These are phyloP conservation scores for Pomatorhinus ruficollis DNA, from an alignment of 2,113 vertebrate species.

Conservation along the genomic window DNA sequence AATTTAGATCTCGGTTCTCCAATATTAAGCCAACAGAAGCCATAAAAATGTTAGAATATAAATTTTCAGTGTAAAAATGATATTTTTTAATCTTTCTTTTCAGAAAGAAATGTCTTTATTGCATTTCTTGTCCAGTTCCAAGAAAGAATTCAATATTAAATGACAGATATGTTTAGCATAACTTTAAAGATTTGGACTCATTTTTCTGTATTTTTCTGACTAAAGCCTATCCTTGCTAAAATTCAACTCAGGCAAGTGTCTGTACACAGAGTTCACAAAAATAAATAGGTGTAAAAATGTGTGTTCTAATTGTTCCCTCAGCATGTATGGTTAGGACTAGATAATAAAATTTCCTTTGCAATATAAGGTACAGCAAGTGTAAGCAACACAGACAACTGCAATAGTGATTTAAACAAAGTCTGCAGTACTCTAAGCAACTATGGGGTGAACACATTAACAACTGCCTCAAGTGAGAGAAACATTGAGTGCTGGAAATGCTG, in stretches of 20 bases:
- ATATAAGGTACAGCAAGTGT: not conserved
- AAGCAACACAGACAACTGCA: not conserved
- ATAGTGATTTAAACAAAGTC: not conserved
- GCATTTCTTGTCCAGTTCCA: not conserved
- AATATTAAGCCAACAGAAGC: not conserved
- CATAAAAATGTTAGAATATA: not conserved
- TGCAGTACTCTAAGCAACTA: not conserved
- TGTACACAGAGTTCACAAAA: not conserved
- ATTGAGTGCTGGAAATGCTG: not conserved
- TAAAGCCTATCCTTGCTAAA: not conserved
- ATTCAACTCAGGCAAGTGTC: not conserved
- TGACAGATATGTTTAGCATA: not conserved
- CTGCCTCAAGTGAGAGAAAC: not conserved
- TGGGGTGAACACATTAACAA: not conserved
- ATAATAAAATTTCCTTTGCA: not conserved
- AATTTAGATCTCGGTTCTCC: not conserved
- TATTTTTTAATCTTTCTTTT: not conserved
- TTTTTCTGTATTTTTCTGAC: not conserved
- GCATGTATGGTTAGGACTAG: not conserved
- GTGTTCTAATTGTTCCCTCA: not conserved
- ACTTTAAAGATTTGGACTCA: not conserved
- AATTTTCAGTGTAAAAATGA: not conserved
- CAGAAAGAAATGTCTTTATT: not conserved
- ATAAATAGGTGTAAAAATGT: not conserved
- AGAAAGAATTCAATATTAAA: not conserved